Percentiles rank a stretch among this genome's conserved stretches.
Evolutionary conservation across 1,140 invertebrate species (phyloP).

Genomic region (Zaprionus inermis): DNA sequence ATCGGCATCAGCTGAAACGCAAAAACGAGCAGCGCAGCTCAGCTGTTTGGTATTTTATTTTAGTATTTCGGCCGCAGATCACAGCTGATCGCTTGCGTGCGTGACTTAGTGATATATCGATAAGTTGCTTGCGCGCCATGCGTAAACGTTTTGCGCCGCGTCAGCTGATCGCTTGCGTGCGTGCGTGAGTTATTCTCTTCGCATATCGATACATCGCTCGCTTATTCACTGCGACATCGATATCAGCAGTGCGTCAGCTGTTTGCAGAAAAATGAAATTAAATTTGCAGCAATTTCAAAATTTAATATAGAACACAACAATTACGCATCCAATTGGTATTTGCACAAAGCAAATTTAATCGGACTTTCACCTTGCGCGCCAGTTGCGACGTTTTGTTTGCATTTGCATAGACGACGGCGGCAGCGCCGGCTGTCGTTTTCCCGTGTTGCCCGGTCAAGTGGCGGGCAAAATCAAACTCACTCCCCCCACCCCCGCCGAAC

Average conservation of each 20-base stretch:
- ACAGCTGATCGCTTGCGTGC: constrained; percentile 62
- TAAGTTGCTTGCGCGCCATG: not conserved
- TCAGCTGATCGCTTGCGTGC: not conserved
- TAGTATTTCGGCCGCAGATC: constrained; percentile 45
- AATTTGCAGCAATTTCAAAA: not conserved
- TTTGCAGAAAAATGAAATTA: not conserved
- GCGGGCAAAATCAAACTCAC: not conserved
- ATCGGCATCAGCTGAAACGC: constrained; percentile 23
- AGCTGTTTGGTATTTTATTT: constrained; percentile 51
- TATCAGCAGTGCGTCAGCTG: not conserved
- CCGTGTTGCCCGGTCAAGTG: constrained; percentile 51
- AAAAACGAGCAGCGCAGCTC: constrained; percentile 2
- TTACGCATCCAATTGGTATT: constrained; percentile 38
- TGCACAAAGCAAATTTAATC: constrained; percentile 37
- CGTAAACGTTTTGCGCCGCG: not conserved
- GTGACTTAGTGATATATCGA: constrained; percentile 40
- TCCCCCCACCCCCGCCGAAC: not conserved
- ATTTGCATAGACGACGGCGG: constrained; percentile 46
- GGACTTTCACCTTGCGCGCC: constrained; percentile 63
- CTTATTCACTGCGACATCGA: not conserved
- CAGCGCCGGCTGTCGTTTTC: constrained; percentile 11
- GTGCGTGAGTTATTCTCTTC: not conserved
- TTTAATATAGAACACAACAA: not conserved
- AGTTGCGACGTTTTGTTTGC: constrained; percentile 52
- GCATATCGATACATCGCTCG: constrained; percentile 6